Percentiles rank a stretch among this genome's conserved stretches.
These are phyloP conservation scores for Pandemis corylana DNA, from an alignment of 2,888 invertebrate species.

Conservation along the genomic window DNA sequence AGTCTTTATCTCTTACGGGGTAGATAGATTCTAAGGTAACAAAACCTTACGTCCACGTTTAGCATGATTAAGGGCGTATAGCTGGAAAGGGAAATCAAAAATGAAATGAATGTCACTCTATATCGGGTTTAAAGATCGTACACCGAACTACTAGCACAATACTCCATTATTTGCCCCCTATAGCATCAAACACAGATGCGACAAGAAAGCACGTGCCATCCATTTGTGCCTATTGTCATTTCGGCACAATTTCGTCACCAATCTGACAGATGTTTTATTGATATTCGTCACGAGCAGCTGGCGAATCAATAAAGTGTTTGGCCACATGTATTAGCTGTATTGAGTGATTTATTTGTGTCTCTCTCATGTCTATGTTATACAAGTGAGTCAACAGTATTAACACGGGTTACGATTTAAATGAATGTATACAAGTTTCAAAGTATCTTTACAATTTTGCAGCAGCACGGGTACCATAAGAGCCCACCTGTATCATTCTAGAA, in stretches of 20 bases:
- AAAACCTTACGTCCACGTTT: no score
- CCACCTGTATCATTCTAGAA: no score
- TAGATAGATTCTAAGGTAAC: no score
- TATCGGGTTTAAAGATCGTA: neutral
- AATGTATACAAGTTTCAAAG: no score
- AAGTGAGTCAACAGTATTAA: constrained; percentile 4
- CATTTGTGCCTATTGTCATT: constrained; percentile 38
- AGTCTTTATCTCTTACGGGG: no score
- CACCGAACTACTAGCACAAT: neutral
- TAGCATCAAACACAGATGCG: neutral
- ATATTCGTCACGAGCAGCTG: constrained; percentile 41
- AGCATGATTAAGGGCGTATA: no score
- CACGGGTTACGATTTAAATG: neutral
- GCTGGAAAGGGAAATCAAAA: no score
- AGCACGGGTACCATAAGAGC: no score
- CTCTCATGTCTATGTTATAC: constrained; percentile 4
- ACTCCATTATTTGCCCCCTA: neutral
- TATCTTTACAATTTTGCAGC: no score
- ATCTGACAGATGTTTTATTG: constrained; percentile 39
- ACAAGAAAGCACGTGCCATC: constrained; percentile 34
- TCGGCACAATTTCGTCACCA: constrained; percentile 32
- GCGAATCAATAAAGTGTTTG: constrained; percentile 32
- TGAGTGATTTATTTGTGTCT: constrained; percentile 17
- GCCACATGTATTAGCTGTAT: constrained; percentile 15
- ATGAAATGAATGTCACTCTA: neutral